Evolutionary conservation across 2,797 vertebrate species (phyloP), one percentile per base, ranked within the genome.

Genomic region (Galago senegalensis): DNA sequence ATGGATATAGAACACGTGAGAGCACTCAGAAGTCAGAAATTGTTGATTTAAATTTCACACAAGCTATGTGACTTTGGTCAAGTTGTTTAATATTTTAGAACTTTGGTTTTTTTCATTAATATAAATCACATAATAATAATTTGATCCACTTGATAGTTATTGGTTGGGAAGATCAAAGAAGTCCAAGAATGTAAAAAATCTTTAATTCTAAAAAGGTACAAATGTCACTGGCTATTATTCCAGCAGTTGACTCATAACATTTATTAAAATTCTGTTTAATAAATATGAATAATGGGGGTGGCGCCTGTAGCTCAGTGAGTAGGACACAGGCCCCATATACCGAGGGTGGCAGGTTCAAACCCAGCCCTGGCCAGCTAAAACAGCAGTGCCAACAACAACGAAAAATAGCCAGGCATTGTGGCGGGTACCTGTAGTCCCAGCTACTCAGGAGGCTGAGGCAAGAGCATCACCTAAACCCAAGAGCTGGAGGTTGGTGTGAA

Each of bases 111-210:
- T 75, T 84, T 93, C 65, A 34, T 0, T 89, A 43, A 83, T 72
- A 79, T 90, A 92, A 90, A 61, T 77, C 56, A 31, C 20, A 49
- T 63, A 17, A 72, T 79, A 92, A 87, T 82, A 56, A 77, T 61
- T 73, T 23, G 16, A 70, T n/a, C 37, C 60, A 75, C n/a, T 76
- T 85, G 61, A n/a, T 27, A 37, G 53, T 58, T 58, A 43, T 56
- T 85, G 21, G 46, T 69, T 72, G 2, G 80, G 29, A 86, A 87
- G 53, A 86, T 65, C 73, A 91, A 84, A 73, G 17, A 25, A 79
- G 27, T 89, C 31, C 40, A 95, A 97, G 70, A 89, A 92, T 29
- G 46, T 63, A 73, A 93, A 92, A 84, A 23, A 5, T 9, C 53
- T 88, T 85, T 87, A 77, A 90, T 43, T 92, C 60, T 40, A 20